These are phyloP conservation scores for Odontamblyopus lacepedii DNA, from an alignment of 2,797 vertebrate genomes.

Conservation along the genomic window DNA sequence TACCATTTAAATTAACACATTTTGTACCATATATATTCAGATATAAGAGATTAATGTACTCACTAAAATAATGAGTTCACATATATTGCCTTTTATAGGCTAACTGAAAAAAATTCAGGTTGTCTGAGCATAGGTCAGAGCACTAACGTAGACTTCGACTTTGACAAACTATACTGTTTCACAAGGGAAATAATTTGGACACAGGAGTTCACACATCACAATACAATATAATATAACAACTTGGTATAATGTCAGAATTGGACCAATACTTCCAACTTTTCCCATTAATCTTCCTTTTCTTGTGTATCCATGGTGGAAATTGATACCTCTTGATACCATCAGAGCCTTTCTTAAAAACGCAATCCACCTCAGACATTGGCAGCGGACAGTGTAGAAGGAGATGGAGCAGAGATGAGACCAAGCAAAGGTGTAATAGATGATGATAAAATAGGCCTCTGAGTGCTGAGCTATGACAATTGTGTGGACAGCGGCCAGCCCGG, in stretches of 20 bases:
- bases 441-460: constrained; percentile 81
- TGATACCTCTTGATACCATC: neutral
- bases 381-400: constrained; percentile 7
- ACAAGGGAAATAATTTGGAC: too few species aligned
- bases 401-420: constrained; percentile 20
- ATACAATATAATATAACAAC: too few species aligned
- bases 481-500: constrained; percentile 85
- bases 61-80: too few species aligned
- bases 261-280: neutral
- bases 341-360: neutral
- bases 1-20: too few species aligned
- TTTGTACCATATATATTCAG: too few species aligned
- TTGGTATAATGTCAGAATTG: neutral
- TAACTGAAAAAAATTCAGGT: too few species aligned
- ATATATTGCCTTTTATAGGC: too few species aligned
- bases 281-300: neutral
- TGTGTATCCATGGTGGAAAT: neutral
- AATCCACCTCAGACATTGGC: constrained; percentile 1
- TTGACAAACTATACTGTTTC: too few species aligned
- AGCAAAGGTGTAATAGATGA: constrained; percentile 58
- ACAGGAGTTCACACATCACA: too few species aligned
- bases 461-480: constrained; percentile 85
- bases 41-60: too few species aligned
- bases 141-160: too few species aligned
- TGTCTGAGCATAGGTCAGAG: too few species aligned